Percentiles rank a stretch among this genome's conserved stretches.
Evolutionary conservation across 2,888 invertebrate species (phyloP).

Genomic region (Tenthredo scrophulariae): DNA sequence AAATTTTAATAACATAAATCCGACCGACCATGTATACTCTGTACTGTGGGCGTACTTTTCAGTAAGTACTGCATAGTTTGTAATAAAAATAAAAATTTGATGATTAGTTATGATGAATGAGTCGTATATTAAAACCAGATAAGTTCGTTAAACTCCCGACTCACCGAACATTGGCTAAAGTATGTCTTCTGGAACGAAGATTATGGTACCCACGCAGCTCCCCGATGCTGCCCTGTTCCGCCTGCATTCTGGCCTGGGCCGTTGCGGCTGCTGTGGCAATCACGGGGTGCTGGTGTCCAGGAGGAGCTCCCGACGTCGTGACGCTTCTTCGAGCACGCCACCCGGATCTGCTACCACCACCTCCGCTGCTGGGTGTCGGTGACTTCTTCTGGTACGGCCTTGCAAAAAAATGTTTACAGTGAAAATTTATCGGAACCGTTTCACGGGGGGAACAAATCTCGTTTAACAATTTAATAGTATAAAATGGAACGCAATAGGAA

Average conservation of each 20-base stretch:
- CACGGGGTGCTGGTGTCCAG: constrained; percentile 75
- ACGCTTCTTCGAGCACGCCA: constrained; percentile 76
- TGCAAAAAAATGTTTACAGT: constrained; percentile 56
- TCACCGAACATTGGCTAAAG: constrained; percentile 96
- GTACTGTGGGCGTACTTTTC: constrained; percentile 30
- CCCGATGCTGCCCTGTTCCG: constrained; percentile 94
- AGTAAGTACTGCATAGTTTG: neutral
- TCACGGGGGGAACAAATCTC: neutral
- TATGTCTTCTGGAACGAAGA: constrained; percentile 92
- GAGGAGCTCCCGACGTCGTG: constrained; percentile 74
- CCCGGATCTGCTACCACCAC: constrained; percentile 72
- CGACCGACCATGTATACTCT: constrained; percentile 47
- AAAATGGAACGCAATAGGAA: neutral
- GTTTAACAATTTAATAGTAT: neutral
- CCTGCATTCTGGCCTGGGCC: constrained; percentile 88
- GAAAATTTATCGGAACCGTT: neutral
- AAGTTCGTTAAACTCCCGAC: constrained; percentile 74
- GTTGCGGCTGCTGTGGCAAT: constrained; percentile 76
- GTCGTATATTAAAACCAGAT: neutral
- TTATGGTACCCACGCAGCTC: constrained; percentile 95
- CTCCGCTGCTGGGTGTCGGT: constrained; percentile 73
- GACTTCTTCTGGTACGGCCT: constrained; percentile 77
- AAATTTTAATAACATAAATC: neutral
- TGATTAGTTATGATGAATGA: neutral
- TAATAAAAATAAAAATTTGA: neutral